Evolutionary conservation across 2,888 invertebrate genomes (phyloP), one percentile per base, ranked within the genome.

Genomic region (Hypercompe scribonia): DNA sequence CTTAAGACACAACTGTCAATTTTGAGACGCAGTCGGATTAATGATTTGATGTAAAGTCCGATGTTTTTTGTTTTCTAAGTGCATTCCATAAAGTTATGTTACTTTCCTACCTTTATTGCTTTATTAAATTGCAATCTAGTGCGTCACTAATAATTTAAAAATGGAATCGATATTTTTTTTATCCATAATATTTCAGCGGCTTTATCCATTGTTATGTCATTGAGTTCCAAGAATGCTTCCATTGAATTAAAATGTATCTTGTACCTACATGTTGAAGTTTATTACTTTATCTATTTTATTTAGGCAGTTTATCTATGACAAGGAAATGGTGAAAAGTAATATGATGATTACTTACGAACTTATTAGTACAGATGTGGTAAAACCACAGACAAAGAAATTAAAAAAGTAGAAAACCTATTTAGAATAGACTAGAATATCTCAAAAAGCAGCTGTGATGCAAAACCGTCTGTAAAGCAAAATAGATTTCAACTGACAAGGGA

Each of bases 121-220:
- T 54, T 24, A 54, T n/a, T n/a, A n/a, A 54, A 54, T 54, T 54
- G 0, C 24, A n/a, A 54, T 54, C 50, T n/a, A 54, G 50, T 54
- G 50, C 50, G 50, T 54, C 50, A 54, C 21, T 54, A 24, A n/a
- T 54, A 24, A 54, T 54, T 54, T 54, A 54, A n/a, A 54, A 63
- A n/a, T 31, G 63, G 31, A 63, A 63, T 4, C 31, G 63, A 31
- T 63, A 54, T 10, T 54, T n/a, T 24, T 10, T n/a, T 54, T 54
- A 54, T 54, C 50, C n/a, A n/a, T n/a, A n/a, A n/a, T 54, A n/a
- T 54, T 54, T 54, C 50, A 54, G 24, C n/a, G 24, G n/a, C n/a
- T 54, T 54, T 54, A 54, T 54, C 50, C 50, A n/a, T 54, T 54
- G 50, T 54, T 54, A 54, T 54, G n/a, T 54, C 50, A 54, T n/a